phyloP scores from a whole-genome alignment of 2,888 invertebrate species.

The Gibbula magus region DNA sequence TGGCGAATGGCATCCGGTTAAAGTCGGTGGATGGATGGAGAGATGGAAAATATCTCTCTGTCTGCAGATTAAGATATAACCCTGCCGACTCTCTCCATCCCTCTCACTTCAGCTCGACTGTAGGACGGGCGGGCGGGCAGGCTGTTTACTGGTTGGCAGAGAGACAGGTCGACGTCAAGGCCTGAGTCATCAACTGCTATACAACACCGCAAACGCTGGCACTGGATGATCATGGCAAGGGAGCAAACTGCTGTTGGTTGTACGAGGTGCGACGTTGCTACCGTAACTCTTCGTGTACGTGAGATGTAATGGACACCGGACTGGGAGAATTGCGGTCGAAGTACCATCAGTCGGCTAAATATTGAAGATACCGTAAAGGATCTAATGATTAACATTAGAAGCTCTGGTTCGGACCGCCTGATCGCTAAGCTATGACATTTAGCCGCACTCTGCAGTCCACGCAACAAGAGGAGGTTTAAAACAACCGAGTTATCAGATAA shows the following conservation, averaged over 20 bases:
- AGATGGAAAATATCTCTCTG: background rate
- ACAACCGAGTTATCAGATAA: no score
- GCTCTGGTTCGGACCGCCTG: no score
- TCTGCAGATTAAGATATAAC: conserved; percentile 6
- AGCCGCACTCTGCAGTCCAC: no score
- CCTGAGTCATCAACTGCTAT: background rate
- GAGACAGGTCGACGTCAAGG: background rate
- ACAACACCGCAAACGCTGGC: background rate
- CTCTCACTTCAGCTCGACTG: conserved; percentile 6
- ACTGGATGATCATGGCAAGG: background rate
- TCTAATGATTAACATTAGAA: background rate
- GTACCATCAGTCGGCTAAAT: conserved; percentile 1
- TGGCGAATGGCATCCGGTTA: no score
- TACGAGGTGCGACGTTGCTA: background rate
- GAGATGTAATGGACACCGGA: conserved; percentile 21
- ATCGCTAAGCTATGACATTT: no score
- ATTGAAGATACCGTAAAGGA: conserved; percentile 16
- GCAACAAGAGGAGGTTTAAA: no score
- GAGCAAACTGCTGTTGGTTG: conserved; percentile 6
- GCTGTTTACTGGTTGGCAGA: conserved; percentile 14
- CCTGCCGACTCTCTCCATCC: background rate
- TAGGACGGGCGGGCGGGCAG: background rate
- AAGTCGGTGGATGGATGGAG: no score
- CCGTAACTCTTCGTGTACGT: conserved; percentile 18
- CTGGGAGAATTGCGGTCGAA: conserved; percentile 14